Evolutionary conservation across 1,140 invertebrate species (phyloP), one percentile per base, ranked within the genome.

Genomic region (Dinothrombium tinctorium): DNA sequence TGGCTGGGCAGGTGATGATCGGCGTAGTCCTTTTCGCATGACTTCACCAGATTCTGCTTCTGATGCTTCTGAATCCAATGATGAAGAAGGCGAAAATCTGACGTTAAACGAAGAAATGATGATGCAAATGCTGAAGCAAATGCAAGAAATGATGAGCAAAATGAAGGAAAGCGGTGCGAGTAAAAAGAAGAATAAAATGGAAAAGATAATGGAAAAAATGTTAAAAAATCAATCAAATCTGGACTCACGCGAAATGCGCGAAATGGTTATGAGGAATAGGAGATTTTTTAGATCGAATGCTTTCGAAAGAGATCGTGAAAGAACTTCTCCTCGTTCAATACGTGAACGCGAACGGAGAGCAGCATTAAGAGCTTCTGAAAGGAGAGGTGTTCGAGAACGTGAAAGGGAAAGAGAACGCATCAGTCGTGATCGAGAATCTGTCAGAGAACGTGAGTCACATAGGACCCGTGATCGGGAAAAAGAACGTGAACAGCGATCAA

Each of bases 401-500:
- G 12, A 17, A 17, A 12, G 33, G 23, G 32, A 33, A 3, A 33
- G 32, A 33, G 17, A 21, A 9, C 33, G 33, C n/a, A 17, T 15
- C 23, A 7, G 20, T 2, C 33, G 33, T 2, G 33, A 36, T 32
- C 17, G n/a, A n/a, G n/a, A n/a, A n/a, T n/a, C n/a, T n/a, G n/a
- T n/a, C n/a, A n/a, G n/a, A n/a, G n/a, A n/a, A n/a, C n/a, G n/a
- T n/a, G n/a, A n/a, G n/a, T n/a, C n/a, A n/a, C n/a, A n/a, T n/a
- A n/a, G n/a, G n/a, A n/a, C 17, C 12, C 29, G 29, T 32, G 29
- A 32, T 12, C 28, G 23, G n/a, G n/a, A 36, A 12, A 19, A 11
- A 40, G 43, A 45, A 26, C 33, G 40, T n/a, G 43, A 45, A 24
- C 29, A 17, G 6, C 17, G 17, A 37, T 37, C 35, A n/a, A 15